Conservation (phyloP, 1,140 invertebrate genomes). For the Scaptomyza pallida region DNA sequence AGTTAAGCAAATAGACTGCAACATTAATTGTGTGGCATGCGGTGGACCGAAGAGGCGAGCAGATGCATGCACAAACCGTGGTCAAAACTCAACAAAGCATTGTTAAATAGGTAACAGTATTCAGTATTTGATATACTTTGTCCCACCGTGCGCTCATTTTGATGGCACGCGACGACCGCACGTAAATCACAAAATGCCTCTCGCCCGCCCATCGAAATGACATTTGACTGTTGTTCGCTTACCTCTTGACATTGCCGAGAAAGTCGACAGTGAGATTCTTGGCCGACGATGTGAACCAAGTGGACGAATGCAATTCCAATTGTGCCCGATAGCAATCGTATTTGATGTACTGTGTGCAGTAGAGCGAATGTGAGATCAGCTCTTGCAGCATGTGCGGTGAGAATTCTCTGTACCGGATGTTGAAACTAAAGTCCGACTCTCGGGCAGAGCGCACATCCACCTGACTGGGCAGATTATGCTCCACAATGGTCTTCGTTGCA, state of each 20-base stretch:
- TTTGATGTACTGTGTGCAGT: slow-evolving; percentile 95
- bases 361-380: slow-evolving; percentile 93
- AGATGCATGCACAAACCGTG: slow-evolving; percentile 17
- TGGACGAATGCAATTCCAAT: slow-evolving; percentile 93
- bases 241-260: slow-evolving; percentile 93
- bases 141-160: not conserved
- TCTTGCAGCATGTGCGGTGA: slow-evolving; percentile 95
- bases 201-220: slow-evolving; percentile 5
- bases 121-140: not conserved
- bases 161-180: no score
- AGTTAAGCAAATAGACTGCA: slow-evolving; percentile 81
- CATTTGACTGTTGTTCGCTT: slow-evolving; percentile 58
- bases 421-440: slow-evolving; percentile 92
- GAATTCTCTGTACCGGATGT: slow-evolving; percentile 94
- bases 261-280: slow-evolving; percentile 91
- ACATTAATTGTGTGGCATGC: slow-evolving; percentile 79
- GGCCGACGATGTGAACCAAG: slow-evolving; percentile 94
- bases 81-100: slow-evolving; percentile 1
- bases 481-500: slow-evolving; percentile 94
- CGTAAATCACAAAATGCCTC: slow-evolving; percentile 2
- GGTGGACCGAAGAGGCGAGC: slow-evolving; percentile 37
- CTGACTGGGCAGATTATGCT: slow-evolving; percentile 96
- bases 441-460: slow-evolving; percentile 91
- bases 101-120: not conserved
- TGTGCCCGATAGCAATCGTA: slow-evolving; percentile 96